Conservation (phyloP, 2,113 vertebrate genomes). For the Sylvietta virens region DNA sequence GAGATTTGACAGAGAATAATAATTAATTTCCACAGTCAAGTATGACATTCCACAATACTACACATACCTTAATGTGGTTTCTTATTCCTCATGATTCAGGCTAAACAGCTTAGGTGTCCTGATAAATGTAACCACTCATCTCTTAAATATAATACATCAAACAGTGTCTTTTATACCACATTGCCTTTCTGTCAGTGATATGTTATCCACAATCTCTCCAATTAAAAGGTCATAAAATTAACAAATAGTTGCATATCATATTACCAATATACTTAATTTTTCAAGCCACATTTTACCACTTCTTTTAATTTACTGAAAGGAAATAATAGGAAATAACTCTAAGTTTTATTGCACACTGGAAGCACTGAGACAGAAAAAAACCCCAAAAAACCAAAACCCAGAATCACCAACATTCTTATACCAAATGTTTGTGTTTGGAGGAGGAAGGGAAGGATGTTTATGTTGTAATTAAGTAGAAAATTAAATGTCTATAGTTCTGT, state of each 20-base stretch:
- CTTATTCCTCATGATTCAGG: not conserved
- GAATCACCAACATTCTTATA: not conserved
- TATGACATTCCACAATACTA: not conserved
- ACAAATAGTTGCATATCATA: not conserved
- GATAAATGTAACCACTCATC: not conserved
- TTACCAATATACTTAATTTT: not conserved
- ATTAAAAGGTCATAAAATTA: not conserved
- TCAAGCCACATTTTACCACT: not conserved
- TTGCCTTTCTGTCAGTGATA: not conserved
- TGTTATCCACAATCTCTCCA: fast-evolving
- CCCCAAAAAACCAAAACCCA: fast-evolving
- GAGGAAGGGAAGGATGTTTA: not conserved
- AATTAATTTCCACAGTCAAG: not conserved
- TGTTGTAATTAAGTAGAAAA: slow-evolving; percentile 19
- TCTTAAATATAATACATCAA: not conserved
- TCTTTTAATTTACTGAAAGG: not conserved
- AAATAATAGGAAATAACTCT: not conserved
- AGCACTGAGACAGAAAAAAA: not conserved
- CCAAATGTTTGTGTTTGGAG: not conserved
- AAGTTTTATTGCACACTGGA: not conserved
- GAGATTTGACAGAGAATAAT: not conserved
- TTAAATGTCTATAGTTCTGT: slow-evolving; percentile 13
- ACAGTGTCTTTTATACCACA: not conserved
- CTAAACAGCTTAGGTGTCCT: not conserved
- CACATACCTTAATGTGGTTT: not conserved